Conservation (phyloP, 2,113 vertebrate genomes). For the Megatriorchis doriae region DNA sequence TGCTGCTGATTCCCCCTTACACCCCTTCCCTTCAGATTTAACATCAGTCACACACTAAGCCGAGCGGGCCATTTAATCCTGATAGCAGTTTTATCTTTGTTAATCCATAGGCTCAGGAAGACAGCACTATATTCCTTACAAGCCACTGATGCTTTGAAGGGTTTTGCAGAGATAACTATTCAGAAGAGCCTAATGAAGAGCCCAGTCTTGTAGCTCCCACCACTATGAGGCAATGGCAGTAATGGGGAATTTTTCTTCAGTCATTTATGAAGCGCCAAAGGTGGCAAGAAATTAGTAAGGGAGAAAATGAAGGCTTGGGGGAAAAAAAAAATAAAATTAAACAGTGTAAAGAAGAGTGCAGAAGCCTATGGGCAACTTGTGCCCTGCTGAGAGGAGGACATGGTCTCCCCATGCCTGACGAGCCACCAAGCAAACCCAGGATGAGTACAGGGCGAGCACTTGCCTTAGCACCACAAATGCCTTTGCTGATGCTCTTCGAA, state of each 20-base stretch:
- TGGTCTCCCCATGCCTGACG: accelerated
- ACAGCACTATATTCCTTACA: neutral
- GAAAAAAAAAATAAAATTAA: neutral
- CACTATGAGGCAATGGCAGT: neutral
- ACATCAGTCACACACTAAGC: neutral
- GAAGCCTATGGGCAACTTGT: neutral
- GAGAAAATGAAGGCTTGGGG: neutral
- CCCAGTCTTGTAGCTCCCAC: neutral
- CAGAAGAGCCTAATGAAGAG: neutral
- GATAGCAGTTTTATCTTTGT: neutral
- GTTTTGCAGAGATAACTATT: neutral
- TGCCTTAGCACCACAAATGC: neutral
- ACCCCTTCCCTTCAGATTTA: neutral
- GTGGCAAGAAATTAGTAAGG: neutral
- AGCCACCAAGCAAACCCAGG: neutral
- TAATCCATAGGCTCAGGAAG: neutral
- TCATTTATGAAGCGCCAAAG: neutral
- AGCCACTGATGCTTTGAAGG: neutral
- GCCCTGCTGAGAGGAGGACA: neutral
- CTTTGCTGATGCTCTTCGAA: neutral
- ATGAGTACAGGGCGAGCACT: neutral
- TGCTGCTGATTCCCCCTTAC: neutral
- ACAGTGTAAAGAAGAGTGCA: neutral
- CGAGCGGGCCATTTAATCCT: neutral
- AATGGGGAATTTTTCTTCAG: neutral